Percentiles rank a stretch among this genome's conserved stretches.
These are phyloP conservation scores for Megaptera novaeangliae DNA, from an alignment of 2,113 vertebrate species.

Conservation along the genomic window DNA sequence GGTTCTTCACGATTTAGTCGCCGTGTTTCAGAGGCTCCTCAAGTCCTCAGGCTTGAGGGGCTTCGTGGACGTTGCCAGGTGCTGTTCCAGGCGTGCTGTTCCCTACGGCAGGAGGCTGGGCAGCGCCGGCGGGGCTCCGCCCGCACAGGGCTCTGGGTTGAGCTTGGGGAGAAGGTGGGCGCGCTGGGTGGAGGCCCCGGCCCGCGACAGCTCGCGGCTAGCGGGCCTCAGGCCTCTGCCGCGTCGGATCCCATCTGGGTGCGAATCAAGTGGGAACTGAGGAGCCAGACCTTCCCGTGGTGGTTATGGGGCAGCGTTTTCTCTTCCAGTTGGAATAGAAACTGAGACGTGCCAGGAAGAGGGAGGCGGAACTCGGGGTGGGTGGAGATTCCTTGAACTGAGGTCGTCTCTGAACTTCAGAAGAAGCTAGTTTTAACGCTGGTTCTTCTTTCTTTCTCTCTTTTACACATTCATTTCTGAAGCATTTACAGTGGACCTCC, in stretches of 20 bases:
- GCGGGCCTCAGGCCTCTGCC: not conserved
- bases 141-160: accelerated
- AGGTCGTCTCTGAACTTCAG: not conserved
- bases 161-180: accelerated
- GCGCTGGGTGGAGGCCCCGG: not conserved
- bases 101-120: accelerated
- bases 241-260: not conserved
- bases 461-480: not conserved
- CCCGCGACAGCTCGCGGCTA: not conserved
- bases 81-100: accelerated
- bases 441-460: no score
- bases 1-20: not conserved
- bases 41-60: not conserved
- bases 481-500: not conserved
- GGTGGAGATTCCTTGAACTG: not conserved
- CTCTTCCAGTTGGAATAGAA: not conserved
- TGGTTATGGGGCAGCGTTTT: not conserved
- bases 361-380: accelerated
- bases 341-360: not conserved
- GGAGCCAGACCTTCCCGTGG: not conserved
- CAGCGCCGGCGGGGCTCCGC: not conserved
- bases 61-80: no score
- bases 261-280: not conserved
- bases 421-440: accelerated
- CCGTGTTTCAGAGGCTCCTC: not conserved